Conservation (phyloP, 1,140 invertebrate species). For the Euwallacea fornicatus region DNA sequence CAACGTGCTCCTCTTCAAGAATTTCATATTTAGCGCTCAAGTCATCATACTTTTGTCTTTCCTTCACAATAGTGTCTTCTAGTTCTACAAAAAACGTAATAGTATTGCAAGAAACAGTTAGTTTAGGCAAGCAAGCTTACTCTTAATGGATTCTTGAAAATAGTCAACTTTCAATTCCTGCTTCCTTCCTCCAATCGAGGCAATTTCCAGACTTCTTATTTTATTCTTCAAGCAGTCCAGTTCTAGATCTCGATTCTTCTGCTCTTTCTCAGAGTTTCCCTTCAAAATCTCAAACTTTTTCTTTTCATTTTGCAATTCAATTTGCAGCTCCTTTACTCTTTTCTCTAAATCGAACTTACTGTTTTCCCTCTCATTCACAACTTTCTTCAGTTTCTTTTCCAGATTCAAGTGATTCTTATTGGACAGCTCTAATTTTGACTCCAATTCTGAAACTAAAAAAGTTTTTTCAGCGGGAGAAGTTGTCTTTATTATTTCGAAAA, state of each 20-base stretch:
- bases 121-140: slow-evolving; percentile 53
- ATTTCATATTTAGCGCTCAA: slow-evolving; percentile 79
- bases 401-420: slow-evolving; percentile 60
- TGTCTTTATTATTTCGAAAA: slow-evolving; percentile 4
- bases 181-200: slow-evolving; percentile 62
- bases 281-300: slow-evolving; percentile 66
- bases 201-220: slow-evolving; percentile 63
- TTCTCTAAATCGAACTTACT: slow-evolving; percentile 61
- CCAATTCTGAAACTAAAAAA: slow-evolving; percentile 56
- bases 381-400: slow-evolving; percentile 59
- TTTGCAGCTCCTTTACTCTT: slow-evolving; percentile 64
- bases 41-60: slow-evolving; percentile 76
- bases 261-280: slow-evolving; percentile 61
- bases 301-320: slow-evolving; percentile 66
- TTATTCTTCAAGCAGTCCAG: slow-evolving; percentile 66
- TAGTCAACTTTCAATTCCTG: slow-evolving; percentile 64
- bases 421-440: slow-evolving; percentile 67
- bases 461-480: slow-evolving; percentile 48
- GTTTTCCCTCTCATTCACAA: slow-evolving; percentile 59
- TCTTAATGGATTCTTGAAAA: slow-evolving; percentile 67
- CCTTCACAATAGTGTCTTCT: slow-evolving; percentile 65
- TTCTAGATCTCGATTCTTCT: slow-evolving; percentile 68
- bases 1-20: slow-evolving; percentile 79
- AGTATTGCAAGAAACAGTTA: slow-evolving; percentile 10
- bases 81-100: slow-evolving; percentile 60